These are phyloP conservation scores for Amphilophus citrinellus DNA, from an alignment of 2,113 vertebrate species.

Conservation along the genomic window DNA sequence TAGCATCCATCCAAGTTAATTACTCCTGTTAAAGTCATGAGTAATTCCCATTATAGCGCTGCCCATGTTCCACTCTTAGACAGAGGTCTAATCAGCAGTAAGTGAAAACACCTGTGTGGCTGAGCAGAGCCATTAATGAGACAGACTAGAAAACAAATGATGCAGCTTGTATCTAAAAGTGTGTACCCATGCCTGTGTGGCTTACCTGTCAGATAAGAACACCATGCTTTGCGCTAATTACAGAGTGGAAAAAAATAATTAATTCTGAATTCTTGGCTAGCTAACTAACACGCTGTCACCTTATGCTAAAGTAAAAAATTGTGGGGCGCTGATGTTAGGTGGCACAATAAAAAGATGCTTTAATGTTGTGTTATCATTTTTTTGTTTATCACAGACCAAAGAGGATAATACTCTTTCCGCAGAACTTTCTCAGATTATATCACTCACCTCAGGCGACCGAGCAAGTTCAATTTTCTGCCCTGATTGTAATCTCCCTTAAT, in stretches of 20 bases:
- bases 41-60: neutral
- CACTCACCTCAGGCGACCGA: neutral
- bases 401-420: neutral
- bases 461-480: neutral
- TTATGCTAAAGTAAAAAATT: neutral
- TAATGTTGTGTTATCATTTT: neutral
- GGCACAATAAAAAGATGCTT: neutral
- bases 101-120: constrained; percentile 6
- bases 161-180: neutral
- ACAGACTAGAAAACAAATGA: neutral
- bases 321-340: neutral
- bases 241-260: neutral
- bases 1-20: neutral
- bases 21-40: neutral
- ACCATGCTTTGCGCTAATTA: neutral
- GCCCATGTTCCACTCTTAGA: neutral
- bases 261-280: neutral
- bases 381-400: neutral
- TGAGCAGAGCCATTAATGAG: neutral
- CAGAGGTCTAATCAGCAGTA: neutral
- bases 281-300: neutral
- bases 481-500: neutral
- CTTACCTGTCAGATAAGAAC: neutral
- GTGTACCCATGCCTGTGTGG: neutral
- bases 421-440: neutral